Base-by-base conservation (phyloP, 1,140 invertebrate species). In the Drosophila triauraria region DNA sequence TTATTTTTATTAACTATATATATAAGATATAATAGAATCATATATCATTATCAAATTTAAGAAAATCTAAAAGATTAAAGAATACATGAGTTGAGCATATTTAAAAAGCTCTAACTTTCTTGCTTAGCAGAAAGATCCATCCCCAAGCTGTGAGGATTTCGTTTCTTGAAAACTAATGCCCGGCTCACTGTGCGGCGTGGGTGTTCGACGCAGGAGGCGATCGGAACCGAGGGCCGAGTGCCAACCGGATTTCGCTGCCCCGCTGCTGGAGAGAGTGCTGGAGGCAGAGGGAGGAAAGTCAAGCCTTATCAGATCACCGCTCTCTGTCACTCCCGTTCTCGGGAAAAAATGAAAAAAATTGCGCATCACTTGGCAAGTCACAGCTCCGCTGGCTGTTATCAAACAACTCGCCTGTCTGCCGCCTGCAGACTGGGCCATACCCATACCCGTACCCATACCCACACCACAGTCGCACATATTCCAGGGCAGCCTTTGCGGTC, bases 401-500 rank as follows among this genome's bases (percentile, higher is more conserved):
- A 70, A 68, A 46, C 63, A 70, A 56, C 71, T 70, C 54, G 76
- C 48, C 48, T 61, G 75, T 78, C 75, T 78, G 72, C 63, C 46
- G 42, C 23, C 59, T 58, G 72, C 64, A 78, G 63, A 80, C 48
- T 80, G 70, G 76, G 78, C 64, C 78, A 80, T 60, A 47, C 78
- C 62, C 75, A 50, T 30, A 40, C 40, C 72, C 47, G 58, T 46
- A 43, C 50, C 62, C 56, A 58, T 27, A 53, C 58, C 32, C 53
- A 82, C 44, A 50, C 43, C 67, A 57, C 5, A 48, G 61, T 48
- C 63, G 72, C 57, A 58, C 44, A 54, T 40, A 62, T 71, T 25
- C 38, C 76, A 74, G 70, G 71, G 69, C 84, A 87, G 77, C 78
- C 78, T 75, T 88, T 84, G 81, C 84, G 72, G 80, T 78, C 43